Percentiles rank a stretch among this genome's conserved stretches.
Conservation (phyloP, 2,797 vertebrate genomes). For the Gallinago nigripennis region DNA sequence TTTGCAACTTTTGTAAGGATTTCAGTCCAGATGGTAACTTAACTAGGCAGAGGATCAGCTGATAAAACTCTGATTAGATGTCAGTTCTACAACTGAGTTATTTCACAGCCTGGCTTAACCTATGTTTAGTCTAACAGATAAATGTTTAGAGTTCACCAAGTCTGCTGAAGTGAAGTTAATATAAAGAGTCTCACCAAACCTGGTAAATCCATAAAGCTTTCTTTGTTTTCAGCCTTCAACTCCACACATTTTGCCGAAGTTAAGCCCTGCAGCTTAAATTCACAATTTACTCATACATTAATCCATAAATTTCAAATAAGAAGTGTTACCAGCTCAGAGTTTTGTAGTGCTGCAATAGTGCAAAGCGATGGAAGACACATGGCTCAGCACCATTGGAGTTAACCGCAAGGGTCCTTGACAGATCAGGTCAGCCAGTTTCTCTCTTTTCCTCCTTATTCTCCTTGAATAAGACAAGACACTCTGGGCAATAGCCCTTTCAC, state of each 20-base stretch:
- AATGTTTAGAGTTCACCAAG: conserved; percentile 23
- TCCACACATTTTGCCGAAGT: neutral
- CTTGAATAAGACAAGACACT: neutral
- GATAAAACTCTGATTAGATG: conserved; percentile 24
- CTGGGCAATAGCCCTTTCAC: neutral
- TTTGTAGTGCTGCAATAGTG: neutral
- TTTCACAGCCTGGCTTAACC: conserved; percentile 22
- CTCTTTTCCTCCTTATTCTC: neutral
- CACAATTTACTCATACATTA: neutral
- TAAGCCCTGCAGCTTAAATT: neutral
- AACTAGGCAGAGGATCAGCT: neutral
- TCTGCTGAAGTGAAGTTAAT: neutral
- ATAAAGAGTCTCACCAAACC: neutral
- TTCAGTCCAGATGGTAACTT: neutral
- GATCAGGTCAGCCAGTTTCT: neutral
- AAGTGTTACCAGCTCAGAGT: neutral
- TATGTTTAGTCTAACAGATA: conserved; percentile 48
- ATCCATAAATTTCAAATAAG: neutral
- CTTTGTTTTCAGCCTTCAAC: neutral
- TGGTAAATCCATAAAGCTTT: neutral
- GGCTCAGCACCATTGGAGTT: neutral
- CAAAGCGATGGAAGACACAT: neutral
- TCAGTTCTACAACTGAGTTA: neutral
- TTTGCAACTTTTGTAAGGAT: neutral
- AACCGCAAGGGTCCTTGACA: neutral